These are phyloP conservation scores for Basileuterus tristriatus DNA, from an alignment of 2,797 vertebrate species.

Conservation along the genomic window DNA sequence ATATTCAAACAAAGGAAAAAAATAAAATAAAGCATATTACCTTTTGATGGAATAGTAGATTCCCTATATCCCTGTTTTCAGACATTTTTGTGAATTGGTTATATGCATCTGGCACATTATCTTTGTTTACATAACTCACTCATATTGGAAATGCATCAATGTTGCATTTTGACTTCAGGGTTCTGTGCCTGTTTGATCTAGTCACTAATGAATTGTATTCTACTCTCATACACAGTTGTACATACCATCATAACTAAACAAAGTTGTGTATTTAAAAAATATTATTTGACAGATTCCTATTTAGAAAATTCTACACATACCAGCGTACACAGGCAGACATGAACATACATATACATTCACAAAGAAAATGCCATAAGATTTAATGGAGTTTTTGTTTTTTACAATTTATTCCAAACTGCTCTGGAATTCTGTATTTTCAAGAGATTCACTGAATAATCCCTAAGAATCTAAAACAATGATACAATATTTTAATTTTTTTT, in stretches of 20 bases:
- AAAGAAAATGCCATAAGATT: background rate
- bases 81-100: background rate
- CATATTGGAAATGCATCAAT: background rate
- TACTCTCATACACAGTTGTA: background rate
- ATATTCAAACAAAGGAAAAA: background rate
- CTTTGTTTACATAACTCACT: background rate
- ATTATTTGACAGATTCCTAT: background rate
- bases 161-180: background rate
- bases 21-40: background rate
- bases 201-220: background rate
- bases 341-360: background rate
- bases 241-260: background rate
- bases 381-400: background rate
- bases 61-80: background rate
- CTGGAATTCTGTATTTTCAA: background rate
- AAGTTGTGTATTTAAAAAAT: background rate
- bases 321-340: rapidly evolving
- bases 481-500: background rate
- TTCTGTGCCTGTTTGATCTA: background rate
- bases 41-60: background rate
- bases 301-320: background rate
- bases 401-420: background rate
- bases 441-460: background rate
- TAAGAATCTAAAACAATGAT: background rate
- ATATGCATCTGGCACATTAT: background rate